Evolutionary conservation across 1,140 invertebrate genomes (phyloP), one percentile per base, ranked within the genome.

Genomic region (Sesamia nonagrioides): DNA sequence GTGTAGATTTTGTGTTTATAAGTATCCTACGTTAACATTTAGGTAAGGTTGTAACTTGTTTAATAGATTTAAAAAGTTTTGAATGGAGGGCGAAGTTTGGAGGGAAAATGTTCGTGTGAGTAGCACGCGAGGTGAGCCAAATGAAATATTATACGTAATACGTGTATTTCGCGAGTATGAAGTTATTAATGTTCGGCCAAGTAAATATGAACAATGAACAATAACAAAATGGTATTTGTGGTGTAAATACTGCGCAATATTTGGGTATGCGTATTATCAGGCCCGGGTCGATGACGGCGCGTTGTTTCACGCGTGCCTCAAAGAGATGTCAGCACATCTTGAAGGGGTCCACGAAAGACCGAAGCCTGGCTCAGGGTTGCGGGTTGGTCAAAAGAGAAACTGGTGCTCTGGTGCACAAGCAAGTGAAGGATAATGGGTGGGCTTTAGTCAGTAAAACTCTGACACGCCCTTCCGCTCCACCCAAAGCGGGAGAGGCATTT

Each of bases 41-140:
- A 54, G 42, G 52, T 42, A 61, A 58, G 18, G 42, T 9, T 15
- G 78, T 13, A 78, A 75, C 69, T 81, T 75, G 27, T 71, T 66
- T 69, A 81, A 81, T 79, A 78, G 69, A 84, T 84, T 84, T 78
- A 68, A 78, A 79, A 84, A 84, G 45, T 84, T 84, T 79, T 68
- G 48, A 81, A 81, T 81, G 79, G 48, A 21, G 37, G 9, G 69
- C 18, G 7, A 69, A 79, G 60, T 79, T 79, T 52, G 2, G 45
- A 9, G n/a, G 37, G 42, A 69, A 18, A 61, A 75, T 61, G 21
- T 75, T 75, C 18, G 2, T 21, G 52, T 21, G 27, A 8, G n/a
- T 15, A 80, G 17, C 78, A 54, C 73, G 73, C 63, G 72, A 80
- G 56, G 45, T 69, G 54, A 40, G 56, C 13, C 6, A 61, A 78